Evolutionary conservation across 2,888 invertebrate species (phyloP).

Genomic region (Beris chalybata): DNA sequence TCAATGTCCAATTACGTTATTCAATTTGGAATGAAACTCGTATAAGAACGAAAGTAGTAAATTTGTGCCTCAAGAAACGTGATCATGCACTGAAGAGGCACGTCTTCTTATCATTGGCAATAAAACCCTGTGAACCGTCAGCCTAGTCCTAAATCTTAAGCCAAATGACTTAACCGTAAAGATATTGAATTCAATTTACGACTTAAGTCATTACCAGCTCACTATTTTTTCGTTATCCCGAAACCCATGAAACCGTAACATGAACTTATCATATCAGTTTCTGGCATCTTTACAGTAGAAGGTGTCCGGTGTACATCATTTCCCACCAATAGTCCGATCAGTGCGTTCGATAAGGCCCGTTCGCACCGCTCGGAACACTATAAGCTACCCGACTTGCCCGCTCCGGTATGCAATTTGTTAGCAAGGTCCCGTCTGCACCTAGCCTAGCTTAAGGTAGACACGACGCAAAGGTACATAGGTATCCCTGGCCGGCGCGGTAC

Average conservation of each 20-base stretch:
- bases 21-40: too few relatives aligned
- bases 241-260: conserved; percentile 24
- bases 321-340: conserved; percentile 23
- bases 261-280: conserved; percentile 25
- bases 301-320: conserved; percentile 14
- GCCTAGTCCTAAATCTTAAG: neutral
- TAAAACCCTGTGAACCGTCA: conserved; percentile 5
- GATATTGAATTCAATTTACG: conserved; percentile 9
- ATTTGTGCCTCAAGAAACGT: too few relatives aligned
- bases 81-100: too few relatives aligned
- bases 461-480: too few relatives aligned
- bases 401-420: too few relatives aligned
- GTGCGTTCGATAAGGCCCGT: conserved; percentile 10
- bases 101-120: neutral
- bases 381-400: too few relatives aligned
- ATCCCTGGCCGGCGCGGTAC: neutral
- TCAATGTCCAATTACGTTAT: too few relatives aligned
- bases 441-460: neutral
- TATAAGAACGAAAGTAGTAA: too few relatives aligned
- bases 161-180: conserved; percentile 9
- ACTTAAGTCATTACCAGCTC: conserved; percentile 7
- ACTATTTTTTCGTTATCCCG: neutral
- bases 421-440: conserved; percentile 1
- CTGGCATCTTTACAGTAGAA: conserved; percentile 29
- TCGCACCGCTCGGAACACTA: too few relatives aligned